Percentiles rank a stretch among this genome's conserved stretches.
Evolutionary conservation across 2,113 vertebrate species (phyloP).

Genomic region (Galemys pyrenaicus): DNA sequence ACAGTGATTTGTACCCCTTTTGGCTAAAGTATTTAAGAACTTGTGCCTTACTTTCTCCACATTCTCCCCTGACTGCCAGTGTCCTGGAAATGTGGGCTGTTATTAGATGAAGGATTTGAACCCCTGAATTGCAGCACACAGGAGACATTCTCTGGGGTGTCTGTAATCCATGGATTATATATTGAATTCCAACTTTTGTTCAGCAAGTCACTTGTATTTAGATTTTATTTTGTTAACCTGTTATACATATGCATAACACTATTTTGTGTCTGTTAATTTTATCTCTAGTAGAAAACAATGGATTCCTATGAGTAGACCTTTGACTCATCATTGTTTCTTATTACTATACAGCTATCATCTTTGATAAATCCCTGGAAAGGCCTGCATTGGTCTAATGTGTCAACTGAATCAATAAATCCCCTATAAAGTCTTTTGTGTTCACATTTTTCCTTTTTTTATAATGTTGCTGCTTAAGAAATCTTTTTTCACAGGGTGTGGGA

Average conservation of each 20-base stretch:
- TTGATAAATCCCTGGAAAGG: neutral
- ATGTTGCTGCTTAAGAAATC: constrained; percentile 16
- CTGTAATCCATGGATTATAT: neutral
- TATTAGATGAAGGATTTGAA: rapidly evolving
- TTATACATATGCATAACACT: neutral
- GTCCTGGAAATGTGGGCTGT: neutral
- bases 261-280: neutral
- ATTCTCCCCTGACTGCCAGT: rapidly evolving
- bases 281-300: neutral
- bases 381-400: neutral
- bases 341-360: neutral
- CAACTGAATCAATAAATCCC: neutral
- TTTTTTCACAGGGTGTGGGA: neutral
- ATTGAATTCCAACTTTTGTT: neutral
- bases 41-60: rapidly evolving
- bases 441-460: neutral
- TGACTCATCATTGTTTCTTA: neutral
- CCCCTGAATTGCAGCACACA: neutral
- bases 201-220: neutral
- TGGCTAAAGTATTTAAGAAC: neutral
- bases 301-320: neutral
- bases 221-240: neutral
- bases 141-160: neutral
- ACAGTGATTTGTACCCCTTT: neutral
- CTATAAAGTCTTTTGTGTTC: neutral